Percentiles rank a stretch among this genome's conserved stretches.
These are phyloP conservation scores for Cariama cristata DNA, from an alignment of 2,113 vertebrate genomes.

Conservation along the genomic window DNA sequence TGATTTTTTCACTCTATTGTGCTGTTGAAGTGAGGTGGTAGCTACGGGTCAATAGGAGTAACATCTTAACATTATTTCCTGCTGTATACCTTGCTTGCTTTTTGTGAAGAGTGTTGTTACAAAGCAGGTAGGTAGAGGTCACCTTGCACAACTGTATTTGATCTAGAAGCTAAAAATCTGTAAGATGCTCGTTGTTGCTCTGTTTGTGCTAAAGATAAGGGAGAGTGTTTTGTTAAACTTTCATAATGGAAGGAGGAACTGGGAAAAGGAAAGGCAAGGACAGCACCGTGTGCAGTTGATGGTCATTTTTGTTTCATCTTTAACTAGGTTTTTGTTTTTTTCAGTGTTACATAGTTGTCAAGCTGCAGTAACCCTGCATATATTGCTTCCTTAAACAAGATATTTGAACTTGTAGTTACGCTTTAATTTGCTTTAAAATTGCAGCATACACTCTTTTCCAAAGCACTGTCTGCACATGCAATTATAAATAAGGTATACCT, in stretches of 20 bases:
- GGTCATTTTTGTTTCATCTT: background rate
- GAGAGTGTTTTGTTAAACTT: background rate
- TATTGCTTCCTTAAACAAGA: background rate
- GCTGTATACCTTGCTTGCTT: background rate
- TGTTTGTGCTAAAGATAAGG: background rate
- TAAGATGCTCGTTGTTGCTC: background rate
- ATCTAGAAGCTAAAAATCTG: background rate
- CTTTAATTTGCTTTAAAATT: background rate
- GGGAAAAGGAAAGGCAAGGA: background rate
- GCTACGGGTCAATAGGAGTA: background rate
- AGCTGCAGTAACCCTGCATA: background rate
- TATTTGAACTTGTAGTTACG: background rate
- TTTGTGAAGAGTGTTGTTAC: background rate
- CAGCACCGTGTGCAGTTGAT: background rate
- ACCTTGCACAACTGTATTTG: background rate
- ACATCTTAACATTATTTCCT: background rate
- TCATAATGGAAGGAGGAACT: background rate
- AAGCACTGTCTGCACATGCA: background rate
- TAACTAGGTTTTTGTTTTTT: background rate
- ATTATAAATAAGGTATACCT: background rate
- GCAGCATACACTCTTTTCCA: background rate
- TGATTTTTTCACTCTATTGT: background rate
- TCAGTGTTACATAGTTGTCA: background rate
- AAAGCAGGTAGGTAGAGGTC: background rate
- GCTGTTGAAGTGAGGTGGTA: background rate